Percentiles rank a stretch among this genome's conserved stretches.
These are phyloP conservation scores for Erannis defoliaria DNA, from an alignment of 2,888 invertebrate species.

Conservation along the genomic window DNA sequence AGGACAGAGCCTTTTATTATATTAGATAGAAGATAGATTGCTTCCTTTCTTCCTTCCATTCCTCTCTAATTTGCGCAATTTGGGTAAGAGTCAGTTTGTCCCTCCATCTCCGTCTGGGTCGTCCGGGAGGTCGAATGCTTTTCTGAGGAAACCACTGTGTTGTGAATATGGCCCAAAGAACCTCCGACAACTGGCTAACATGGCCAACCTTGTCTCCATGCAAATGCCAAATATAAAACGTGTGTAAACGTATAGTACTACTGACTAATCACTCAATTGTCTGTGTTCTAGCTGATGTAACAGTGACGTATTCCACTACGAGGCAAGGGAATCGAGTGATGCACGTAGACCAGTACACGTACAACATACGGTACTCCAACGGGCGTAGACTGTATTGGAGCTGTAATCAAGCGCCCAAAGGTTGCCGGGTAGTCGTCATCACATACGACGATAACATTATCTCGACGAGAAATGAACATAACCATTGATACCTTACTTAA, in stretches of 20 bases:
- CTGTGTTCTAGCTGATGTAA: not conserved
- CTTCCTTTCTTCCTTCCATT: no score
- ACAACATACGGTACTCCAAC: conserved; percentile 36
- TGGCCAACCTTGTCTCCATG: no score
- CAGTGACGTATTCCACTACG: conserved; percentile 21
- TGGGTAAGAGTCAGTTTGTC: no score
- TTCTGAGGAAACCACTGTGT: no score
- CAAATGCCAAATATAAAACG: no score
- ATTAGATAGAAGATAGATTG: no score
- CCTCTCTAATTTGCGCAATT: no score
- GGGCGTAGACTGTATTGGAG: conserved; percentile 47
- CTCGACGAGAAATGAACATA: conserved; percentile 2
- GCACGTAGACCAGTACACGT: conserved; percentile 36
- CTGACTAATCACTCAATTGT: not conserved
- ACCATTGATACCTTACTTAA: conserved; percentile 1
- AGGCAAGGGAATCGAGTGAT: conserved; percentile 40
- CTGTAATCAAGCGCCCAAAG: conserved; percentile 48
- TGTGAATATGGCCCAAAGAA: no score
- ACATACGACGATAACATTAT: conserved; percentile 46
- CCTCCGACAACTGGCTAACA: no score
- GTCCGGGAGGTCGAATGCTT: no score
- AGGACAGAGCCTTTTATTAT: no score
- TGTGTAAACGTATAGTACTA: not conserved
- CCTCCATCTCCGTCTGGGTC: no score
- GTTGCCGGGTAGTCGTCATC: conserved; percentile 49